Conservation (phyloP, 2,888 invertebrate genomes). For the Pyrochroa serraticornis region DNA sequence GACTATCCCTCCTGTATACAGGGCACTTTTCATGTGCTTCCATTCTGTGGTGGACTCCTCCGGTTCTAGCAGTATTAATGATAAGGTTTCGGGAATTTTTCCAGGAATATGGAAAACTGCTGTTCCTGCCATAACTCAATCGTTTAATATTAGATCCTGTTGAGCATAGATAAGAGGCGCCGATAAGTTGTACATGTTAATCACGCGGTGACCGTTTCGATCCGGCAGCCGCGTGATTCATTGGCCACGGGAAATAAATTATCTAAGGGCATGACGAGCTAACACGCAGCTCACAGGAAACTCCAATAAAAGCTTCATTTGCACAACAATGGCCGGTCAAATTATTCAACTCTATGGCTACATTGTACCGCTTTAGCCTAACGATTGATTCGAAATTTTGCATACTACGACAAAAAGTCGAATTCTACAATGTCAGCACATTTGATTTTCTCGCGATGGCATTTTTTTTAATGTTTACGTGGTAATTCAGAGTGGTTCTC, state of each 20-base stretch:
- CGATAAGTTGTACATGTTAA: constrained; percentile 49
- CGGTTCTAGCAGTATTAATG: no score
- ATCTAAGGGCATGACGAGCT: constrained; percentile 51
- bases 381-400: constrained; percentile 44
- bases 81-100: no score
- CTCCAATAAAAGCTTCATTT: constrained; percentile 57
- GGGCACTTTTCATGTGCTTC: no score
- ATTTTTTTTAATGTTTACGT: no score
- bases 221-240: constrained; percentile 42
- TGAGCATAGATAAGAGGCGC: constrained; percentile 41
- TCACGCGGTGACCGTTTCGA: constrained; percentile 44
- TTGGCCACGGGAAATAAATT: constrained; percentile 52
- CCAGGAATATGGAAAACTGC: no score
- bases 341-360: constrained; percentile 52
- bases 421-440: constrained; percentile 26
- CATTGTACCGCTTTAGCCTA: constrained; percentile 41
- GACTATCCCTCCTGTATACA: no score
- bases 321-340: constrained; percentile 56
- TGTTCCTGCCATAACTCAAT: constrained; percentile 40
- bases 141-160: constrained; percentile 33
- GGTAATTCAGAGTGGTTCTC: no score
- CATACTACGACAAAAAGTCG: constrained; percentile 35
- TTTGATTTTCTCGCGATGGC: background rate
- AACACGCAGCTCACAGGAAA: constrained; percentile 52
- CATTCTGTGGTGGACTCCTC: no score